These are phyloP conservation scores for Panagrolaimus sp. DNA, from an alignment of 1,140 invertebrate species.

Conservation along the genomic window DNA sequence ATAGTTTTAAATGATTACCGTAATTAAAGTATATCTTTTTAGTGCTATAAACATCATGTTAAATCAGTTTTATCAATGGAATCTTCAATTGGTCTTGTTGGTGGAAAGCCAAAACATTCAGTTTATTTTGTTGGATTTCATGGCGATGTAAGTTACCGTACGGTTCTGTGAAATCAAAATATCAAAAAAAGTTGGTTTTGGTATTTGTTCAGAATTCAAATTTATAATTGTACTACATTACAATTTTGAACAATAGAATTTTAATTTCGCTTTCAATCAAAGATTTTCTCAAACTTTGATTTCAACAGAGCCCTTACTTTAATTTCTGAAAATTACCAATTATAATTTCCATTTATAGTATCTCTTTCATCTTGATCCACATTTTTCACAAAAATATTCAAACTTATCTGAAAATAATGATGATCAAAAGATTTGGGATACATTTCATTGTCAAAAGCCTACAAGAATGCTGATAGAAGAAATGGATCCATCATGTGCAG, in stretches of 20 bases:
- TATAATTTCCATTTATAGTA: background rate
- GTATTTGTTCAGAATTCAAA: too few species aligned
- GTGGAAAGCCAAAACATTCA: conserved; percentile 3
- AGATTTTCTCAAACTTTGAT: too few species aligned
- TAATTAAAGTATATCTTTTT: background rate
- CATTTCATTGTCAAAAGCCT: conserved; percentile 23
- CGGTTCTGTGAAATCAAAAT: background rate
- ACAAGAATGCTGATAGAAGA: conserved; percentile 16
- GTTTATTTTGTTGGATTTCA: conserved; percentile 2
- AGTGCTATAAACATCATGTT: conserved; percentile 1
- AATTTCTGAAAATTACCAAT: too few species aligned
- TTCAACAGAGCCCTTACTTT: too few species aligned
- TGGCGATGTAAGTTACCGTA: background rate
- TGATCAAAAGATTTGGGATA: conserved; percentile 20
- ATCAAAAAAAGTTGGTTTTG: too few species aligned
- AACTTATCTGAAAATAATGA: background rate
- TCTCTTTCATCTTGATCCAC: background rate
- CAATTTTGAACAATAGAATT: too few species aligned
- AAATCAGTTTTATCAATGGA: background rate
- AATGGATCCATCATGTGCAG: conserved; percentile 29
- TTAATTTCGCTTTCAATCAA: too few species aligned
- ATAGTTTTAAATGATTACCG: too few species aligned
- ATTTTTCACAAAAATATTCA: background rate
- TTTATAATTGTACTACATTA: too few species aligned
- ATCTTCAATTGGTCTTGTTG: background rate